Evolutionary conservation across 2,113 vertebrate species (phyloP), one percentile per base, ranked within the genome.

Genomic region (Motacilla tschutschensis): DNA sequence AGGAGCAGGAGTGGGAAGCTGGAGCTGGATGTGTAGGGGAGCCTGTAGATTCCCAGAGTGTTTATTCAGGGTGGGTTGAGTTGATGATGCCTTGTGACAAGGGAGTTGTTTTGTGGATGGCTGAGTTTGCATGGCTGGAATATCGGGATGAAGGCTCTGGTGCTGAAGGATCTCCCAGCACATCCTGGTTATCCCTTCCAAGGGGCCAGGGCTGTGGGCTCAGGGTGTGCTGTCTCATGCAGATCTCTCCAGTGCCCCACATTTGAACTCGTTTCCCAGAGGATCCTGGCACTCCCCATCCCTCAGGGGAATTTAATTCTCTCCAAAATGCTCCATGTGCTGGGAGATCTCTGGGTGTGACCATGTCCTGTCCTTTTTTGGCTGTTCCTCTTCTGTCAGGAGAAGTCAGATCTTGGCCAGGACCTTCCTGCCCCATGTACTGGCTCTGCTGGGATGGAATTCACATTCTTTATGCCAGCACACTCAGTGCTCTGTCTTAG

Each of bases 261-360:
- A 0, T 35, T 33, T 84, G 75, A 87, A 78, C 22, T 17, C 13
- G 5, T 24, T 54, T 48, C 14, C 25, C 3, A 1, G 19, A 65
- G 17, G 22, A 77, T 57, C 20, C 40, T 54, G 43, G 12, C 57
- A 62, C 38, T 33, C 9, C 8, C 8, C 1, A 1, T 46, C 77
- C 63, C 53, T 59, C 26, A n/a, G 16, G 9, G 22, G 17, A 74
- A 41, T 10, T 18, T 7, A 54, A 28, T 55, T 55, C 24, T 18
- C 41, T 73, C 50, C 55, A 36, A 69, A 74, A 46, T 48, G 12
- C n/a, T 41, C 38, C 0, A 0, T 8, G 5, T 0, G 0, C 50
- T 79, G 69, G 17, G 26, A 65, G 38, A n/a, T 65, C 57, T 74
- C 79, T 16, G 19, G 7, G 18, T 62, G 36, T 16, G 18, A 25